Conservation (phyloP, 2,888 invertebrate genomes). For the Strigamia transsilvanica region DNA sequence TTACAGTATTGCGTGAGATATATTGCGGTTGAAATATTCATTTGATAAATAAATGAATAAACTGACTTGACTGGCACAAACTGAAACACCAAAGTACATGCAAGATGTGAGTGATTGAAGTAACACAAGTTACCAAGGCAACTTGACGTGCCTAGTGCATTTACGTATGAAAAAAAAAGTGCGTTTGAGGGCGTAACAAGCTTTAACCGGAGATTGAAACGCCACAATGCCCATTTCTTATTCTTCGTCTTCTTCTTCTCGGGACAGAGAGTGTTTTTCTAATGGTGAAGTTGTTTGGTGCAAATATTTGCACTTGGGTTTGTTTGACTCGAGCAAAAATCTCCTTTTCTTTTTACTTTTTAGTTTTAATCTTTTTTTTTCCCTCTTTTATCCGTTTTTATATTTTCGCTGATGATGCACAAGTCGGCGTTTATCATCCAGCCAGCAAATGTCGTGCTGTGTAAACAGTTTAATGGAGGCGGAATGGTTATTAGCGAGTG, state of each 20-base stretch:
- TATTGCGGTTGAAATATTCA: not conserved
- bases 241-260: not conserved
- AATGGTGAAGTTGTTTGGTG: conserved; percentile 22
- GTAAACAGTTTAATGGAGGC: conserved; percentile 47
- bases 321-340: not conserved
- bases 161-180: conserved; percentile 21
- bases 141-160: conserved; percentile 6
- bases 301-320: conserved; percentile 1
- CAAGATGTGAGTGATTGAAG: too few relatives aligned
- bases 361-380: not conserved
- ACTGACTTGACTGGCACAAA: not conserved
- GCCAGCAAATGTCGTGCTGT: conserved; percentile 42
- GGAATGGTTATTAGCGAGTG: conserved; percentile 45
- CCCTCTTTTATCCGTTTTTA: not conserved
- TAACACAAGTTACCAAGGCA: not conserved
- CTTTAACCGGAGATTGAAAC: conserved; percentile 40
- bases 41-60: not conserved
- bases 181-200: conserved; percentile 27
- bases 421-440: conserved; percentile 17
- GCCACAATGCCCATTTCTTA: conserved; percentile 1
- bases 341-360: not conserved
- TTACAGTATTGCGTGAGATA: not conserved
- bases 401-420: conserved; percentile 13
- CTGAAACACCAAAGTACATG: too few relatives aligned
- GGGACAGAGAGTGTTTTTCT: not conserved